Base-by-base conservation (phyloP, 2,888 invertebrate species). In the Meiosimyza decipiens region DNA sequence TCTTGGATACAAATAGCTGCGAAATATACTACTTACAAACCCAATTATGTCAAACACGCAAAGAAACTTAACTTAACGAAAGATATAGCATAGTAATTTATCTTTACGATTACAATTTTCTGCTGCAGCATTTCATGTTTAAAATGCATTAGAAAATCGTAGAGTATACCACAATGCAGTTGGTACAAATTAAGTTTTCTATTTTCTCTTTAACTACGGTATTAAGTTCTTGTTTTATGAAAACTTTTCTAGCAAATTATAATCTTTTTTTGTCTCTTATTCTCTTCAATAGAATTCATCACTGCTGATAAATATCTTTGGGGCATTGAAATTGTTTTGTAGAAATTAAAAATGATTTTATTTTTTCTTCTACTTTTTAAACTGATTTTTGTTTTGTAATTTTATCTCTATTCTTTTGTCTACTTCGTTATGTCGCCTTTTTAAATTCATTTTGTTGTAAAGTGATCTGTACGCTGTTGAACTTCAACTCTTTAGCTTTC, bases 21-120 rank as follows among this genome's bases (percentile, higher is more conserved):
- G 13, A 57, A 28, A 13, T 22, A 28, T 28, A 28, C 28, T 28
- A 28, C 28, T 12, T 57, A 28, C 22, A 22, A 28, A 57, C 28
- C 13, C 2, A 57, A 57, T 57, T 57, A 57, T 18, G 18, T 57
- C 22, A 28, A 57, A 57, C 57, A 57, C 57, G 57, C 57, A 15
- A 57, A 57, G 28, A 15, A 6, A 15, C 57, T 13, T 9, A 57
- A 57, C 57, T 28, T 28, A 57, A 57, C 57, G 57, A 57, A 57
- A 28, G 28, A 57, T 28, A 28, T 28, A 28, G 57, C 22, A 22
- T 28, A 57, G 15, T 15, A 57, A 15, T 28, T 13, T 57, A 57
- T 28, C 28, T 57, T 13, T 22, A 18, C 57, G 16, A 9, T 57
- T 18, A 22, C 57, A 22, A 57, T 57, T 28, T 15, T 57, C 15